Percentiles rank a stretch among this genome's conserved stretches.
These are phyloP conservation scores for Conops quadrifasciatus DNA, from an alignment of 2,888 invertebrate genomes.

Conservation along the genomic window DNA sequence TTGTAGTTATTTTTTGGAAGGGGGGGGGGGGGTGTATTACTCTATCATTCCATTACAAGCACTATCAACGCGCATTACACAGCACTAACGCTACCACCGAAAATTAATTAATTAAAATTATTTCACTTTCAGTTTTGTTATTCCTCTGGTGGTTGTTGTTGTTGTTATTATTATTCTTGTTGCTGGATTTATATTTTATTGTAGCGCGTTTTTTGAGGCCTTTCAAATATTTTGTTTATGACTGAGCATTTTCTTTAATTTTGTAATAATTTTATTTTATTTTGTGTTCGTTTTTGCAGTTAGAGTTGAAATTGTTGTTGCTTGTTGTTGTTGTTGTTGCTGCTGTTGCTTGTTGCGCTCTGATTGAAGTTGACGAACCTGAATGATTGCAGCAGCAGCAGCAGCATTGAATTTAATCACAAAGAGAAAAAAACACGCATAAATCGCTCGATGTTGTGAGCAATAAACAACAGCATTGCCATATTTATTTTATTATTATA, in stretches of 20 bases:
- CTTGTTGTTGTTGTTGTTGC: neutral
- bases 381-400: constrained; percentile 9
- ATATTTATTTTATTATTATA: neutral
- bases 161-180: constrained; percentile 25
- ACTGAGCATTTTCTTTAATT: neutral
- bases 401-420: neutral
- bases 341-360: constrained; percentile 49
- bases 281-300: neutral
- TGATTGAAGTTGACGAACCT: constrained; percentile 54
- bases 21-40: too few relatives aligned
- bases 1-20: too few relatives aligned
- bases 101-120: neutral
- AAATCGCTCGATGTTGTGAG: neutral
- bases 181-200: neutral
- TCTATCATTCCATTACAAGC: too few relatives aligned
- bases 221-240: constrained; percentile 10
- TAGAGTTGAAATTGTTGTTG: constrained; percentile 5
- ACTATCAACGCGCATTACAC: too few relatives aligned
- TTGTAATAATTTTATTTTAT: constrained; percentile 5
- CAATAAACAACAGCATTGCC: neutral
- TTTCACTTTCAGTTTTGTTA: neutral
- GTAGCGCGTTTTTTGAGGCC: neutral
- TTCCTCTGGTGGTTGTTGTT: neutral
- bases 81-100: too few relatives aligned
- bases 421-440: too few relatives aligned